Percentiles rank a stretch among this genome's conserved stretches.
phyloP scores from a whole-genome alignment of 2,113 vertebrate genomes.

The Lasiurus borealis region DNA sequence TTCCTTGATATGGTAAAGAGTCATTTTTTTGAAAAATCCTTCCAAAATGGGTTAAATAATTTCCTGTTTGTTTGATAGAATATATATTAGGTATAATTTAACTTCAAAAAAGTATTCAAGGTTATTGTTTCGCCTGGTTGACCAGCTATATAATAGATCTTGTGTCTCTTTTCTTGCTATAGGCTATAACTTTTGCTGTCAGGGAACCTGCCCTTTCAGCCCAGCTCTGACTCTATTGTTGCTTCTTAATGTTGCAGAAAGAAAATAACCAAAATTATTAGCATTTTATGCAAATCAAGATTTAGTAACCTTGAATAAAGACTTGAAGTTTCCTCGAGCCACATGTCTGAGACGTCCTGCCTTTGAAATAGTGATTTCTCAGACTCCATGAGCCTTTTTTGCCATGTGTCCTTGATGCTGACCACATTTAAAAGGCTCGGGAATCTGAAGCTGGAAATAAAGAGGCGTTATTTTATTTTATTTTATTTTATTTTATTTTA shows the following conservation, averaged over 20 bases:
- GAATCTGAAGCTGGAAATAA: not conserved
- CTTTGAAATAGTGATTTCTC: conserved; percentile 20
- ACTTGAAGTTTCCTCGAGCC: not conserved
- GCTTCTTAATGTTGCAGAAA: not conserved
- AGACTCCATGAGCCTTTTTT: not conserved
- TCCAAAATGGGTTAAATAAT: not conserved
- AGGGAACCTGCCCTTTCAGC: not conserved
- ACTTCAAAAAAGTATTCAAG: not conserved
- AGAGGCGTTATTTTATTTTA: conserved; percentile 19
- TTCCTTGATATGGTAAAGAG: conserved; percentile 9
- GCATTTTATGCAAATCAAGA: conserved; percentile 42
- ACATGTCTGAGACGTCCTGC: not conserved
- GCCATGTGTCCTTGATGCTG: not conserved
- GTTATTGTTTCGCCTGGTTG: not conserved
- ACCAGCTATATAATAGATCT: not conserved
- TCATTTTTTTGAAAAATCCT: conserved; percentile 37
- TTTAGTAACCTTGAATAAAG: conserved; percentile 36
- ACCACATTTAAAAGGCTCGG: not conserved
- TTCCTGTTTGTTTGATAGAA: not conserved
- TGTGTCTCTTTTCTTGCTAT: not conserved
- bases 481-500: conserved; percentile 49
- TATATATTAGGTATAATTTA: not conserved
- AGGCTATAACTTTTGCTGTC: not conserved
- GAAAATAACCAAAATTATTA: conserved; percentile 54
- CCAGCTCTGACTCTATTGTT: conserved; percentile 2